Base-by-base conservation (phyloP, 2,113 vertebrate species). In the Ciconia boyciana region DNA sequence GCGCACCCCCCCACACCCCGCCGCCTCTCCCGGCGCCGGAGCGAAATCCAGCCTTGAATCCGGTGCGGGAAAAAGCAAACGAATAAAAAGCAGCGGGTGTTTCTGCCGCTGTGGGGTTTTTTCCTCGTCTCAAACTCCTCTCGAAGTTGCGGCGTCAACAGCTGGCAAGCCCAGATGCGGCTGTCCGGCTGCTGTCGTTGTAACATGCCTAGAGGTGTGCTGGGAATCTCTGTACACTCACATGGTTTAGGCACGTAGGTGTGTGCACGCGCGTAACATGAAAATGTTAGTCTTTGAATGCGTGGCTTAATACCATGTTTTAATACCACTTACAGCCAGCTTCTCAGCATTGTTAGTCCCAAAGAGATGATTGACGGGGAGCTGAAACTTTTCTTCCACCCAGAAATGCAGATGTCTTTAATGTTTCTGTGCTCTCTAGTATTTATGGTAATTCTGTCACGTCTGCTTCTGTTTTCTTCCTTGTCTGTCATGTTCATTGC, bases 191-290 rank as follows among this genome's bases (percentile, higher is more conserved):
- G 72, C 69, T 21, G 90, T 9, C 52, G 0, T 2, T 7, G 55
- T 11, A 17, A 4, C 28, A 0, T 1, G 13, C 36, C 6, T 4
- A 0, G 75, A 17, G 46, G 1, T 10, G 75, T 2, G 20, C 69
- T 2, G 52, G 0, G 51, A 2, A 4, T 2, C 39, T 36, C 49
- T 2, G 39, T 21, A 1, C n/a, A 0, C 74, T 15, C 78, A 0
- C 3, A 25, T 0, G 29, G 69, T 13, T 19, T 7, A 0, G 52
- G 87, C 20, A 13, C 43, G 15, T n/a, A 4, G 20, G 8, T 26
- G 25, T 22, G 58, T 24, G 66, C 9, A 32, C n/a, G 7, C 26
- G 29, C 34, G 34, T 12, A 20, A 20, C 32, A 3, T 8, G 44
- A 17, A 1, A 11, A 28, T 22, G 16, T 5, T 26, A 0, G 2